Percentiles rank a stretch among this genome's conserved stretches.
phyloP scores from a whole-genome alignment of 2,888 invertebrate genomes.

The Ophion ellenae region DNA sequence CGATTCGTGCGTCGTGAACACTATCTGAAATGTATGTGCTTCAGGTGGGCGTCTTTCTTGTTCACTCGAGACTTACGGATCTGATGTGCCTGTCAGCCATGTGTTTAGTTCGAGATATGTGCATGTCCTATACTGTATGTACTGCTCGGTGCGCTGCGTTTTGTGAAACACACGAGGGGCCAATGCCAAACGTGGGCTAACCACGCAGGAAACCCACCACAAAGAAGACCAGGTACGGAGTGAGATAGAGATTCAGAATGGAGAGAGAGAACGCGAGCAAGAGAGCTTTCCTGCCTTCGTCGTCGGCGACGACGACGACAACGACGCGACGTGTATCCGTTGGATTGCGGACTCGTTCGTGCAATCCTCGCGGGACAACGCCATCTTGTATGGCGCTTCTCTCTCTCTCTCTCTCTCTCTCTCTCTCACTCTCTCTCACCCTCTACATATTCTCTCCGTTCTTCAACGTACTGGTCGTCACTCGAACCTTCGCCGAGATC shows the following conservation, averaged over 20 bases:
- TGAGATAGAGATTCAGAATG: slow-evolving; percentile 50
- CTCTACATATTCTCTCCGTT: slow-evolving; percentile 33
- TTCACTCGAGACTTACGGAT: slow-evolving; percentile 52
- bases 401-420: slow-evolving; percentile 62
- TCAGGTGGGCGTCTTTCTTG: slow-evolving; percentile 29
- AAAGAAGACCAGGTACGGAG: slow-evolving; percentile 47
- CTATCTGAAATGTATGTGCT: slow-evolving; percentile 34
- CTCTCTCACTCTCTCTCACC: slow-evolving; percentile 32
- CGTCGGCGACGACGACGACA: slow-evolving; percentile 73
- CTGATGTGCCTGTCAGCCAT: slow-evolving; percentile 46
- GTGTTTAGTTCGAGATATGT: slow-evolving; percentile 56
- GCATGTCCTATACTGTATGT: neutral
- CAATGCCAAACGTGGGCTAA: slow-evolving; percentile 71
- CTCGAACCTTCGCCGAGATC: slow-evolving; percentile 72
- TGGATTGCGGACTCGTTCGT: slow-evolving; percentile 82
- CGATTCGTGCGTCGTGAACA: neutral
- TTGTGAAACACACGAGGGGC: slow-evolving; percentile 69
- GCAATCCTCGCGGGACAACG: slow-evolving; percentile 78
- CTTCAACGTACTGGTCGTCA: slow-evolving; percentile 62
- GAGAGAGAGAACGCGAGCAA: slow-evolving; percentile 57
- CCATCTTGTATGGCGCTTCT: slow-evolving; percentile 77
- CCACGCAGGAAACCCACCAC: slow-evolving; percentile 45
- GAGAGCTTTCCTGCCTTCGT: slow-evolving; percentile 54
- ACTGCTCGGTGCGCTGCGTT: slow-evolving; percentile 64
- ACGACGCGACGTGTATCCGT: slow-evolving; percentile 80